Evolutionary conservation across 2,797 vertebrate genomes (phyloP).

Genomic region (Mareca penelope): DNA sequence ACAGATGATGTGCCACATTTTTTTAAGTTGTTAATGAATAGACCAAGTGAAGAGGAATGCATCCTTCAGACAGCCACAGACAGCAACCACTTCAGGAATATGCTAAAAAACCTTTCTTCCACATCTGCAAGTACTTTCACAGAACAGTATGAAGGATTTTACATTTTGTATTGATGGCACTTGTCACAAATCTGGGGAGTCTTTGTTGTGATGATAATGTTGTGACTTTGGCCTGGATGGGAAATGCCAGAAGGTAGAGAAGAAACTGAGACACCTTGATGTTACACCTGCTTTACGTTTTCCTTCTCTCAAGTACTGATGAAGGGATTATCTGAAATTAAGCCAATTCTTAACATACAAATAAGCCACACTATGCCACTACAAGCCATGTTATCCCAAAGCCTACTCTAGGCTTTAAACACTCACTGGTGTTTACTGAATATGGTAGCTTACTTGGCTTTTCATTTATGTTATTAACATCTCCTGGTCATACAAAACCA

Average conservation of each 20-base stretch:
- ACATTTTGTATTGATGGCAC: background rate
- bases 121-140: background rate
- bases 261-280: rapidly evolving
- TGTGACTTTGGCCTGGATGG: background rate
- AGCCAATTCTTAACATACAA: rapidly evolving
- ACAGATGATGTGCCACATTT: background rate
- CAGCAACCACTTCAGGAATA: background rate
- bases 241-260: background rate
- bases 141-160: background rate
- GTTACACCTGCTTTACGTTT: rapidly evolving
- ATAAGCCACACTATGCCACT: no score
- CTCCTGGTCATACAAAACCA: background rate
- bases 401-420: background rate
- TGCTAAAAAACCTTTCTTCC: background rate
- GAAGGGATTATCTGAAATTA: background rate
- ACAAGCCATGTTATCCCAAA: background rate
- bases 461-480: background rate
- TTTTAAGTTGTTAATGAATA: background rate
- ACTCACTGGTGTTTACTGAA: background rate
- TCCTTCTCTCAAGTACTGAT: rapidly evolving
- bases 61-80: background rate
- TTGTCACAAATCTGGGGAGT: background rate
- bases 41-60: background rate
- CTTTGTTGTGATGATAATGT: background rate
- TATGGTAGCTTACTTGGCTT: background rate